Evolutionary conservation across 2,797 vertebrate genomes (phyloP).

Genomic region (Oryzias dopingdopingensis): DNA sequence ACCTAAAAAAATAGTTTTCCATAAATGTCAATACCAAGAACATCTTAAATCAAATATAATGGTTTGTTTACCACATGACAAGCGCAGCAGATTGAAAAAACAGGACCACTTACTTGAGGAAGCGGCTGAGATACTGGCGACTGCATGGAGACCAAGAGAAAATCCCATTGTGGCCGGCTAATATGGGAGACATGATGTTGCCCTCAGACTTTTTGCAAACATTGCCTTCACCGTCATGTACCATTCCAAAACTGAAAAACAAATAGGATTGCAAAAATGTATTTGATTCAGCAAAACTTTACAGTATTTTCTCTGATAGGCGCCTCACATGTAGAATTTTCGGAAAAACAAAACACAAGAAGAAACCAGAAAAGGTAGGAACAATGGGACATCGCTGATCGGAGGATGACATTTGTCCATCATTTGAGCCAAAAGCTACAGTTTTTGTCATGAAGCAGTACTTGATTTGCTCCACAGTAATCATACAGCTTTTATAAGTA

Average conservation of each 20-base stretch:
- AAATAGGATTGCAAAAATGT: constrained; percentile 4
- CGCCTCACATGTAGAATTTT: too few relatives aligned
- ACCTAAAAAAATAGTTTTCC: constrained; percentile 12
- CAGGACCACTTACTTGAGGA: constrained; percentile 80
- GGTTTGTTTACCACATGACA: constrained; percentile 20
- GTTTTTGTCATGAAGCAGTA: too few relatives aligned
- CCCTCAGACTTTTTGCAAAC: constrained; percentile 89
- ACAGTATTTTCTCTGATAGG: too few relatives aligned
- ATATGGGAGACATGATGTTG: constrained; percentile 92
- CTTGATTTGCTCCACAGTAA: too few relatives aligned
- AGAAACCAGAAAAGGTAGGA: too few relatives aligned
- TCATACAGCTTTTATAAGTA: too few relatives aligned
- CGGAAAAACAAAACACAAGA: too few relatives aligned
- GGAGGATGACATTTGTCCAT: too few relatives aligned
- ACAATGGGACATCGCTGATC: too few relatives aligned
- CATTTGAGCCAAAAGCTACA: too few relatives aligned
- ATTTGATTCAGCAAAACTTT: not conserved
- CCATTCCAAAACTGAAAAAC: constrained; percentile 86
- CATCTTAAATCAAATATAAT: constrained; percentile 16
- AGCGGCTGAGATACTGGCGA: constrained; percentile 87
- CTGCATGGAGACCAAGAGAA: constrained; percentile 94
- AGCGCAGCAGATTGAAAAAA: not conserved
- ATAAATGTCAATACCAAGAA: constrained; percentile 23
- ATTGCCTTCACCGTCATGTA: constrained; percentile 93
- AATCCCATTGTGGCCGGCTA: constrained; percentile 88